Percentiles rank a stretch among this genome's conserved stretches.
phyloP scores from a whole-genome alignment of 2,888 invertebrate species.

The Drosophila greeni region DNA sequence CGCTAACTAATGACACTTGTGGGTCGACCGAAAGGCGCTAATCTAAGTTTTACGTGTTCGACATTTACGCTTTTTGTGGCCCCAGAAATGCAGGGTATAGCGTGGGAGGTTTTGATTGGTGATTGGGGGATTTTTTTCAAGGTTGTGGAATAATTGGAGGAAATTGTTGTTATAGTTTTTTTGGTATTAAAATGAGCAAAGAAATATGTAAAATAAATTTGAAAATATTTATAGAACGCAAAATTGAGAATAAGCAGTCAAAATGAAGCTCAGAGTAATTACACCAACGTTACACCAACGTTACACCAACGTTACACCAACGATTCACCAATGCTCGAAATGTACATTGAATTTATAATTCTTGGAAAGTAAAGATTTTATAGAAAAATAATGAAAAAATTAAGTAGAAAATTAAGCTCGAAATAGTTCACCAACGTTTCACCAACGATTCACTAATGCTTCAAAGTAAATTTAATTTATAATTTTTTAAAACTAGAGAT shows the following conservation, averaged over 20 bases:
- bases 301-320: too few species aligned
- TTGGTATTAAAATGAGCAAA: background rate
- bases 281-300: background rate
- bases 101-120: background rate
- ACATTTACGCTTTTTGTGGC: slow-evolving; percentile 60
- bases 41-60: slow-evolving; percentile 75
- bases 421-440: background rate
- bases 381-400: too few species aligned
- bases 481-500: background rate
- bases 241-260: background rate
- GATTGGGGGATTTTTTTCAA: background rate
- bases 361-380: too few species aligned
- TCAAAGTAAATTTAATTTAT: background rate
- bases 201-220: too few species aligned
- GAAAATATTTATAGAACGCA: too few species aligned
- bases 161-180: background rate
- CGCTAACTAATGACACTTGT: slow-evolving; percentile 45
- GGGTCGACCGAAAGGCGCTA: slow-evolving; percentile 67
- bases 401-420: background rate
- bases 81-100: slow-evolving; percentile 20
- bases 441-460: background rate
- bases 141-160: background rate
- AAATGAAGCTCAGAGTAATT: background rate
- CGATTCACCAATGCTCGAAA: too few species aligned
- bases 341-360: background rate